A percentile compares a stretch with the other conserved stretches of the same genome.
phyloP scores from a whole-genome alignment of 1,140 invertebrate genomes.

The Nephotettix cincticeps region DNA sequence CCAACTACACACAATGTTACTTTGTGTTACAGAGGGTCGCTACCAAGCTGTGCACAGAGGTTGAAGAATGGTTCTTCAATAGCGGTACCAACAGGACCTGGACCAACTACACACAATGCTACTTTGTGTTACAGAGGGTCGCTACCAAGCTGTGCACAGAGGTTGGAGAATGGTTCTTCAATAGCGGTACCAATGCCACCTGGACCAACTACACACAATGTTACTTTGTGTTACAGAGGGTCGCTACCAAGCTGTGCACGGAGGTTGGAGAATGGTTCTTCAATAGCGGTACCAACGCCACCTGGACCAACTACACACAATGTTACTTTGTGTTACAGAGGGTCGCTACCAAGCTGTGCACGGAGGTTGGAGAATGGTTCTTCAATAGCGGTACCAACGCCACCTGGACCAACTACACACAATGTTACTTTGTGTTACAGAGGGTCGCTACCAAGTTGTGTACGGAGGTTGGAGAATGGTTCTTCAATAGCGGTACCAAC shows the following conservation, averaged over 20 bases:
- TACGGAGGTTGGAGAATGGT: too few relatives aligned
- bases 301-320: constrained; percentile 60
- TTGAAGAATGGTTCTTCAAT: constrained; percentile 58
- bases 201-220: constrained; percentile 49
- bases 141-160: background rate
- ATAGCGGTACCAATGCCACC: constrained; percentile 45
- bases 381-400: too few relatives aligned
- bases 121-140: constrained; percentile 26
- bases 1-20: constrained; percentile 59
- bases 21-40: constrained; percentile 52
- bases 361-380: too few relatives aligned
- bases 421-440: too few relatives aligned
- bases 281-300: constrained; percentile 46
- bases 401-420: too few relatives aligned
- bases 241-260: constrained; percentile 57
- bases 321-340: too few relatives aligned
- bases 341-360: too few relatives aligned
- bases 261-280: constrained; percentile 57
- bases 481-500: too few relatives aligned
- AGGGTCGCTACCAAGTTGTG: too few relatives aligned
- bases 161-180: constrained; percentile 52
- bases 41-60: constrained; percentile 54
- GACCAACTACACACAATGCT: constrained; percentile 61
- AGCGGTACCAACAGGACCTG: constrained; percentile 50
- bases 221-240: constrained; percentile 47